Percentiles rank a stretch among this genome's conserved stretches.
Conservation (phyloP, 1,140 invertebrate species). For the Pentalonia nigronervosa region DNA sequence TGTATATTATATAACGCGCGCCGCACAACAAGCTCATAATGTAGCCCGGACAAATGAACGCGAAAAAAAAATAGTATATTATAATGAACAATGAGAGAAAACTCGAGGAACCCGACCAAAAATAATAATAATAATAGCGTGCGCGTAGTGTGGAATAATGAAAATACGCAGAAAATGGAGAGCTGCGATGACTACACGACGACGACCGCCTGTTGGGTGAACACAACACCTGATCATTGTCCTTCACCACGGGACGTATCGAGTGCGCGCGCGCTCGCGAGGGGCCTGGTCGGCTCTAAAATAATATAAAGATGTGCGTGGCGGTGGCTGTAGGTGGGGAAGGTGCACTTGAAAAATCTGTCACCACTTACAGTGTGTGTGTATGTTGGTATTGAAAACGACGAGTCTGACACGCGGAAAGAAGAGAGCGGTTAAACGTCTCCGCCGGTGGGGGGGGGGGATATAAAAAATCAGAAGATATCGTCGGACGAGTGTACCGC, state of each 20-base stretch:
- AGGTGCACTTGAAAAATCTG: slow-evolving; percentile 6
- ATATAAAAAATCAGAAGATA: not conserved
- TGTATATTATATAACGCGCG: not conserved
- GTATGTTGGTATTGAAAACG: not conserved
- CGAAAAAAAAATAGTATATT: not conserved
- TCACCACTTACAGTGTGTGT: not conserved
- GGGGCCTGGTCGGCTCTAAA: not conserved
- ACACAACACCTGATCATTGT: slow-evolving; percentile 50
- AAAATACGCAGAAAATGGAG: slow-evolving; percentile 32
- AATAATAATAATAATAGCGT: not conserved
- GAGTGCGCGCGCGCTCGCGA: not conserved
- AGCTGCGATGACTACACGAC: not conserved
- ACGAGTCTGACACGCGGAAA: not conserved
- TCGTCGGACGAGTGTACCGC: not conserved
- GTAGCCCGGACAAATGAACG: not conserved
- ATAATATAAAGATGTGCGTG: not conserved
- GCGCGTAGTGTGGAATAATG: not conserved
- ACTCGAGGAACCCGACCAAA: not conserved
- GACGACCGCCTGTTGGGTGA: not conserved
- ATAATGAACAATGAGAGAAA: not conserved
- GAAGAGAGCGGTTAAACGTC: not conserved
- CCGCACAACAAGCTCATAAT: slow-evolving; percentile 2
- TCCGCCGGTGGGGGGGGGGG: not conserved
- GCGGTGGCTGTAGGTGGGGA: not conserved
- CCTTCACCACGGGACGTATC: slow-evolving; percentile 40